Percentiles rank a stretch among this genome's conserved stretches.
Evolutionary conservation across 1,140 invertebrate species (phyloP).

Genomic region (Lethocerus indicus): DNA sequence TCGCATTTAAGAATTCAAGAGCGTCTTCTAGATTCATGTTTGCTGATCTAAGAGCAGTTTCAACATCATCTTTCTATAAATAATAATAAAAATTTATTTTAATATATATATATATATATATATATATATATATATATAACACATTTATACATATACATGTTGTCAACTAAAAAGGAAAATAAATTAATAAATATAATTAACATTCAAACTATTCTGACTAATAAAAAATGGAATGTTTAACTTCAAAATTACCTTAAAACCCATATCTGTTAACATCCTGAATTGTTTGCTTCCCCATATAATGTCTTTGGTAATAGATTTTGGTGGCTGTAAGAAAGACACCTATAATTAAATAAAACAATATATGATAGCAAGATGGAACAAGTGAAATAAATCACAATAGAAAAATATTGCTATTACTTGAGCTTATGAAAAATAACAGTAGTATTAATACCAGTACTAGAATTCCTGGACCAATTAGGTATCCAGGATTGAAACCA

Average conservation of each 20-base stretch:
- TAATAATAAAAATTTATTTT: conserved; percentile 4
- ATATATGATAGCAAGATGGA: too few species aligned
- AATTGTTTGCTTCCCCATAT: conserved; percentile 71
- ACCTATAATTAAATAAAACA: neutral
- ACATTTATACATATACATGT: neutral
- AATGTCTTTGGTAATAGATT: conserved; percentile 44
- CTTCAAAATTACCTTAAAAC: conserved; percentile 58
- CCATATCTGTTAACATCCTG: conserved; percentile 70
- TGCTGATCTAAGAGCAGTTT: conserved; percentile 63
- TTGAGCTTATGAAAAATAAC: too few species aligned
- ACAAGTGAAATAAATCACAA: conserved; percentile 13
- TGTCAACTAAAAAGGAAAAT: too few species aligned
- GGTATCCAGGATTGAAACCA: too few species aligned
- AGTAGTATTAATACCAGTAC: too few species aligned
- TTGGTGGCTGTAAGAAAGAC: conserved; percentile 25
- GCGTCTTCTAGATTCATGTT: conserved; percentile 84
- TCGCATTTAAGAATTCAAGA: conserved; percentile 42
- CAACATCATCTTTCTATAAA: conserved; percentile 76
- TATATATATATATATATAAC: too few species aligned
- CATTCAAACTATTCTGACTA: neutral
- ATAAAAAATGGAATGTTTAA: neutral
- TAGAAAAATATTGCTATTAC: conserved; percentile 17
- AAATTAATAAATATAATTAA: conserved; percentile 1
- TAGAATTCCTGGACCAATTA: too few species aligned
- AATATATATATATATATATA: too few species aligned